Evolutionary conservation across 1,140 invertebrate species (phyloP), one percentile per base, ranked within the genome.

Genomic region (Drosophila nigromelanica): DNA sequence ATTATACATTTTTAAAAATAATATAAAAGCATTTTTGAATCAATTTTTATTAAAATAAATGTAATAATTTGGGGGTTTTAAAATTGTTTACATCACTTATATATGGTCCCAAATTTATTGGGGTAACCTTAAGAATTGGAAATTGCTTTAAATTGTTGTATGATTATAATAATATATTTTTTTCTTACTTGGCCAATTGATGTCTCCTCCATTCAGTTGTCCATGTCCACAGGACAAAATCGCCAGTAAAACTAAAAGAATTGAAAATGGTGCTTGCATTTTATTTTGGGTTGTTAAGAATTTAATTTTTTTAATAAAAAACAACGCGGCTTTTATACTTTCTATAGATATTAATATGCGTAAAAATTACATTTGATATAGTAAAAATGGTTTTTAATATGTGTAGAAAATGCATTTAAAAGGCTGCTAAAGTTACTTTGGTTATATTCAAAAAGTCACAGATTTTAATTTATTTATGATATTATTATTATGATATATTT

Each of bases 21-120:
- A n/a, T n/a, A n/a, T n/a, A n/a, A n/a, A n/a, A n/a, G n/a, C n/a
- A n/a, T n/a, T n/a, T n/a, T n/a, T n/a, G n/a, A n/a, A n/a, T n/a
- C n/a, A n/a, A n/a, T n/a, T n/a, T n/a, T n/a, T n/a, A n/a, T n/a
- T n/a, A n/a, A n/a, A n/a, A n/a, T n/a, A n/a, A n/a, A n/a, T n/a
- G n/a, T n/a, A n/a, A n/a, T n/a, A n/a, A n/a, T n/a, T n/a, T n/a
- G n/a, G 18, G 18, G 2, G 1, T 18, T 18, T 18, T 18, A 2
- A 1, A 18, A 18, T 18, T 18, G 18, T 18, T 18, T 1, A 18
- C 18, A 18, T 18, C 18, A 8, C 42, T 42, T 0, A 7, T 1
- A 14, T 10, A 12, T 24, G 56, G 56, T 4, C 42, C 56, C 10
- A 35, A 35, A 62, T 51, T 51, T 62, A 12, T 62, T 33, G 10